Conservation (phyloP, 2,113 vertebrate species). For the Tapirus terrestris region DNA sequence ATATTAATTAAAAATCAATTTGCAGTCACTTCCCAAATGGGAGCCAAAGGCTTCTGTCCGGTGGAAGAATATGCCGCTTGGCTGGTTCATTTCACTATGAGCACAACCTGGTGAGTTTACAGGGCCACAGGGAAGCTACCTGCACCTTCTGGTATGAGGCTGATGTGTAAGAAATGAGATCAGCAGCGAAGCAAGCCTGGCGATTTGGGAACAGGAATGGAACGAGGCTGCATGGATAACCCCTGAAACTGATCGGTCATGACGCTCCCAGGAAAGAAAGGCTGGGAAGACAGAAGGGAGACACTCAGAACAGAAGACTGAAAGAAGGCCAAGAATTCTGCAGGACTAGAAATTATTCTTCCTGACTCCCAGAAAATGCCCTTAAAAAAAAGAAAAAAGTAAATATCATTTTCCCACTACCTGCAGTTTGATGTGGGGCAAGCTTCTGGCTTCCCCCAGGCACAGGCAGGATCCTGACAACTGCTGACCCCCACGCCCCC, state of each 20-base stretch:
- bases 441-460: background rate
- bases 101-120: fast-evolving
- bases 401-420: background rate
- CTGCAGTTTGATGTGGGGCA: background rate
- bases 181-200: background rate
- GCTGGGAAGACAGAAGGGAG: background rate
- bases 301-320: background rate
- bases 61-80: background rate
- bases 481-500: background rate
- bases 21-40: background rate
- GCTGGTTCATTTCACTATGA: background rate
- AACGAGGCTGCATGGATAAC: background rate
- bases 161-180: background rate
- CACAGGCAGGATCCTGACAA: background rate
- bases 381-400: background rate
- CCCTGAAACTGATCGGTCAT: background rate
- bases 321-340: background rate
- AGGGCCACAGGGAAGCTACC: background rate
- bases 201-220: fast-evolving
- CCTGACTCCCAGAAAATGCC: background rate
- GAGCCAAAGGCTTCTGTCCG: background rate
- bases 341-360: background rate
- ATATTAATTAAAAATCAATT: background rate
- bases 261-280: background rate
- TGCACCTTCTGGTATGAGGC: fast-evolving